A percentile compares a stretch with the other conserved stretches of the same genome.
phyloP scores from a whole-genome alignment of 2,113 vertebrate species.

The Lutjanus erythropterus region DNA sequence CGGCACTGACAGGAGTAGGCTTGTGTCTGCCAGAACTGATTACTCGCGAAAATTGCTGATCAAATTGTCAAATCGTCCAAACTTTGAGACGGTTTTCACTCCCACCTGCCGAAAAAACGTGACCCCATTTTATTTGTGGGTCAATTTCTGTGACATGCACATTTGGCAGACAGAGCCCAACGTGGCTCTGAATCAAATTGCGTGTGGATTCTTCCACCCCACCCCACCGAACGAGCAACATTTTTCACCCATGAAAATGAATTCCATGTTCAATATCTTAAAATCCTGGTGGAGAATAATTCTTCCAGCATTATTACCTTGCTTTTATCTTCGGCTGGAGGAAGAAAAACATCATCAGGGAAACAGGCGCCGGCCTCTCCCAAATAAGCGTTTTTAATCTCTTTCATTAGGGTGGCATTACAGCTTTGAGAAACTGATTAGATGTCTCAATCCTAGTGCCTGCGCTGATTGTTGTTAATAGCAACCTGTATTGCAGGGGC shows the following conservation, averaged over 20 bases:
- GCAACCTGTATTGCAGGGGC: slow-evolving; percentile 69
- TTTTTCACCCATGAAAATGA: slow-evolving; percentile 21
- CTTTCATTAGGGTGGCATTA: slow-evolving; percentile 77
- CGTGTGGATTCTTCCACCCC: not conserved
- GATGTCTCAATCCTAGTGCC: slow-evolving; percentile 64
- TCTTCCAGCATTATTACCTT: slow-evolving; percentile 21
- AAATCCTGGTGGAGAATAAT: slow-evolving; percentile 28
- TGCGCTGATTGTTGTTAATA: slow-evolving; percentile 73
- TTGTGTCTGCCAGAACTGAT: slow-evolving; percentile 70
- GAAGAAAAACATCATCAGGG: slow-evolving; percentile 51
- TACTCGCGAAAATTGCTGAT: slow-evolving; percentile 67
- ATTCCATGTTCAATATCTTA: slow-evolving; percentile 40
- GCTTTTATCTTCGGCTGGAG: slow-evolving; percentile 53
- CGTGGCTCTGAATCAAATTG: slow-evolving; percentile 19
- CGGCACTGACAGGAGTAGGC: slow-evolving; percentile 58
- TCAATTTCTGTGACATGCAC: slow-evolving; percentile 28
- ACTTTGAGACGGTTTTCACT: slow-evolving; percentile 57
- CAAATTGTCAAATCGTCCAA: slow-evolving; percentile 69
- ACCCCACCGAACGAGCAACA: not conserved
- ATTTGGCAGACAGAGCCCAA: slow-evolving; percentile 27
- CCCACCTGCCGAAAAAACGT: slow-evolving; percentile 29
- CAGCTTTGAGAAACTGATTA: slow-evolving; percentile 72
- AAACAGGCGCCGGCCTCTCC: slow-evolving; percentile 39
- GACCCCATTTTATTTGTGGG: slow-evolving; percentile 42
- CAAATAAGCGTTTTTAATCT: slow-evolving; percentile 72